Evolutionary conservation across 2,888 invertebrate species (phyloP), one percentile per base, ranked within the genome.

Genomic region (Xanthorhoe designata): DNA sequence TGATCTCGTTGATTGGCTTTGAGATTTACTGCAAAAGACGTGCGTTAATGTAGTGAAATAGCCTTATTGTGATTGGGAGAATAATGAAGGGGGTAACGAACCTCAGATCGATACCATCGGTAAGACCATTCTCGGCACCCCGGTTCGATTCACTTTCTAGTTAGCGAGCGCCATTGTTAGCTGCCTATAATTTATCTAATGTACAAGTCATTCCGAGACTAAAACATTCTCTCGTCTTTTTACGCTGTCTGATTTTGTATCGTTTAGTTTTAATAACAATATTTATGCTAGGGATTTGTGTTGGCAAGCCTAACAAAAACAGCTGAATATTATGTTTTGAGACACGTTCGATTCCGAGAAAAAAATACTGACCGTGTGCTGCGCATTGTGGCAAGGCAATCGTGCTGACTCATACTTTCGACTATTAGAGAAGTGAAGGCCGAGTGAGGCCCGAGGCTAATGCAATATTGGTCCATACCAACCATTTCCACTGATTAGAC

Each of bases 141-240:
- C 82, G 81, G 80, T 81, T 79, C 85, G 85, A 83, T 85, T 89
- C 87, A 91, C 90, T 91, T 91, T 91, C 88, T 90, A 90, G 87
- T 87, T 87, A 85, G 84, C 81, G 81, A 80, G 77, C 79, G 78
- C 89, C 83, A 89, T 91, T 92, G 90, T 90, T 89, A 83, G 83
- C 76, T 75, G 81, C 76, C 77, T 84, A 80, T 89, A 89, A 89
- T 90, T 86, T 87, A 87, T 88, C 84, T 86, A 84, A 88, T 86
- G 85, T 84, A 84, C 84, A 86, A 87, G 82, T 84, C 79, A 83
- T 84, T 87, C 79, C 69, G 75, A 76, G 71, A 79, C 80, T 75
- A 70, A 78, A 78, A 78, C 74, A 70, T 74, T 80, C 71, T 74
- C 77, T 72, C 76, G 78, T 78, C 69, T 77, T 66, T 52, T 73